A percentile compares a stretch with the other conserved stretches of the same genome.
Conservation (phyloP, 2,888 invertebrate genomes). For the Apamea monoglypha region DNA sequence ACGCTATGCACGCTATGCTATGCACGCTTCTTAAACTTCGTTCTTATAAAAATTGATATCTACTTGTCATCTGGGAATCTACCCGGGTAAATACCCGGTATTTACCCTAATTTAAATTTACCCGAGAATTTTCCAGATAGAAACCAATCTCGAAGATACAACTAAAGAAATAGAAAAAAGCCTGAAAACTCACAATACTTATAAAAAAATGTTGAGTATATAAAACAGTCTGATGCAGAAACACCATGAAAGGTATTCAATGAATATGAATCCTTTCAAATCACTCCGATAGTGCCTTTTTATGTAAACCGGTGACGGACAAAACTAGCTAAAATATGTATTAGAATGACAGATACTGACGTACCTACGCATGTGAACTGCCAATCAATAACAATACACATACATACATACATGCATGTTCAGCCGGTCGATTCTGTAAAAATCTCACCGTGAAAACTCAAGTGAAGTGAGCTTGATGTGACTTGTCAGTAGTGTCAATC, state of each 20-base stretch:
- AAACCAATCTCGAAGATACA: no score
- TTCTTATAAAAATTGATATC: not conserved
- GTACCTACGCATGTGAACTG: slow-evolving; percentile 50
- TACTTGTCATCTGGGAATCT: no score
- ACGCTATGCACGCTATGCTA: no score
- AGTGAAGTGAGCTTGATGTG: no score
- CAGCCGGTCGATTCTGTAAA: no score
- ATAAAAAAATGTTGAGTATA: not conserved
- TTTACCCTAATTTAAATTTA: no score
- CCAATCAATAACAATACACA: slow-evolving; percentile 50
- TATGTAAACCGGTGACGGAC: slow-evolving; percentile 34
- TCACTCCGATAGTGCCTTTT: slow-evolving; percentile 35
- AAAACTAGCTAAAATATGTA: slow-evolving; percentile 47
- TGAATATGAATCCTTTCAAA: slow-evolving; percentile 4
- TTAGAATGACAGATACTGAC: slow-evolving; percentile 37
- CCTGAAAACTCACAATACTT: not conserved
- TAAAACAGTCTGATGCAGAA: not conserved
- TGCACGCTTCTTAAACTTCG: no score
- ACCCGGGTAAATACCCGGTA: no score
- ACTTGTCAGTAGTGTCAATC: no score
- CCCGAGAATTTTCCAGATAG: no score
- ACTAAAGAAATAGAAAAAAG: not conserved
- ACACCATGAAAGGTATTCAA: not conserved
- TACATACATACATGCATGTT: not conserved
- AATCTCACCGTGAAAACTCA: no score